These are phyloP conservation scores for Neoitamus cyanurus DNA, from an alignment of 2,888 invertebrate genomes.

Conservation along the genomic window DNA sequence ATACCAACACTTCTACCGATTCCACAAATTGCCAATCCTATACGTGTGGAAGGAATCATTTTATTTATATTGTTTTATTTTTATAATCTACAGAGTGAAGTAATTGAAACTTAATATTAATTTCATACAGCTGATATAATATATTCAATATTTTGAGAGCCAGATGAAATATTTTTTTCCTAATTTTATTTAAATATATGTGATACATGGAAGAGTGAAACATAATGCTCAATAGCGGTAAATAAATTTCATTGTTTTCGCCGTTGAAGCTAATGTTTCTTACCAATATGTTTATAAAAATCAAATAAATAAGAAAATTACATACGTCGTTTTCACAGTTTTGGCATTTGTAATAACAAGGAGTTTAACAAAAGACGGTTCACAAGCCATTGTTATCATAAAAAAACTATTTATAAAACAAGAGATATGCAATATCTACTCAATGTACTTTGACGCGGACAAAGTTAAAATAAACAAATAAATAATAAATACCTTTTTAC, in stretches of 20 bases:
- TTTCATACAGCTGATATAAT: background rate
- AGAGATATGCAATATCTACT: no score
- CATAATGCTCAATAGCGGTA: background rate
- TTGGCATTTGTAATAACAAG: no score
- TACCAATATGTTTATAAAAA: background rate
- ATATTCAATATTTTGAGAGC: constrained; percentile 46
- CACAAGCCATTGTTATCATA: no score
- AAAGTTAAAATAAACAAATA: no score
- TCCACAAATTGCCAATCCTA: constrained; percentile 67
- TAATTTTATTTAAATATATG: background rate
- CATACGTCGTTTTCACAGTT: no score
- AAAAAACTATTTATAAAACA: no score
- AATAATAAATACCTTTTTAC: no score
- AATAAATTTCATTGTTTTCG: background rate
- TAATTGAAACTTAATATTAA: background rate
- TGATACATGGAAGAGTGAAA: background rate
- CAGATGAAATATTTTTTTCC: constrained; percentile 47
- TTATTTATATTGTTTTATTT: constrained; percentile 10
- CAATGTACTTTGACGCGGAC: no score
- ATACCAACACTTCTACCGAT: constrained; percentile 66
- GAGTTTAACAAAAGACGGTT: no score
- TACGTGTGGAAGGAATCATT: constrained; percentile 39
- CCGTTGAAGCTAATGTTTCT: background rate
- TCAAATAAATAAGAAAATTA: background rate
- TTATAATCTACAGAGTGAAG: background rate